Percentiles rank a stretch among this genome's conserved stretches.
Conservation (phyloP, 2,113 vertebrate species). For the Megaceryle maxima region DNA sequence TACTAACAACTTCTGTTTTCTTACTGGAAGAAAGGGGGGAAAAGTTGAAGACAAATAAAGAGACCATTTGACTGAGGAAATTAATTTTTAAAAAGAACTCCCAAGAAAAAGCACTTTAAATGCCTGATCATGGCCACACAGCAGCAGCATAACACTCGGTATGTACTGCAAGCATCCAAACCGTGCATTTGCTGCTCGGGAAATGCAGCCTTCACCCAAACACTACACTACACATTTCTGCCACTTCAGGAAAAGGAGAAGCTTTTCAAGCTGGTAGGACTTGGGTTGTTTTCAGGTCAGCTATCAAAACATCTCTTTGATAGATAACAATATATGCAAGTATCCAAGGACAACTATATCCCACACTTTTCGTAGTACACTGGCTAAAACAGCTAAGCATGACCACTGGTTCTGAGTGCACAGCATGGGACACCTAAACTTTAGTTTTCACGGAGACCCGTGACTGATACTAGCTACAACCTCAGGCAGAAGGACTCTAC, state of each 20-base stretch:
- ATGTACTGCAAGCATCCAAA: background rate
- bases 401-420: background rate
- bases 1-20: background rate
- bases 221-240: background rate
- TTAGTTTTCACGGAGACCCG: background rate
- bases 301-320: background rate
- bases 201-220: background rate
- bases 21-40: background rate
- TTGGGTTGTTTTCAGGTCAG: background rate
- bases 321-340: background rate
- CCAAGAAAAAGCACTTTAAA: background rate
- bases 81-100: conserved; percentile 11
- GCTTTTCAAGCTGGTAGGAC: background rate
- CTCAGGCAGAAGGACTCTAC: background rate
- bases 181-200: background rate
- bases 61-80: background rate
- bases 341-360: background rate
- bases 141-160: background rate
- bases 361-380: accelerated
- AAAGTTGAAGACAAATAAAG: background rate
- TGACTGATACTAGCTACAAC: background rate
- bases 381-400: accelerated
- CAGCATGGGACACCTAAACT: background rate
- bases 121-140: background rate
- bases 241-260: background rate